These are phyloP conservation scores for Xiphophorus maculatus DNA, from an alignment of 2,113 vertebrate genomes.

Conservation along the genomic window DNA sequence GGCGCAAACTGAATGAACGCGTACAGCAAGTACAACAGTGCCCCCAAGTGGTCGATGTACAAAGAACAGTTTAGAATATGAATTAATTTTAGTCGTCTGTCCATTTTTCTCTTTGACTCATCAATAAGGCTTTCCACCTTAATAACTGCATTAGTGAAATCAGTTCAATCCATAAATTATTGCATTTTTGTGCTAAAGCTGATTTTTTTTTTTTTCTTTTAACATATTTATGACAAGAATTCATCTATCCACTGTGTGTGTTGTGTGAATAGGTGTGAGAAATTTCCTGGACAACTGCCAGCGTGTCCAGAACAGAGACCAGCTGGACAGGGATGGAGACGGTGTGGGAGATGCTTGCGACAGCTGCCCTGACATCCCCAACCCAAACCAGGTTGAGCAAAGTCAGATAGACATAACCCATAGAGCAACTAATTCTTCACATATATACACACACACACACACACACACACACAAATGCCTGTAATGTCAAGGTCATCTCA, in stretches of 20 bases:
- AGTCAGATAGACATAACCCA: neutral
- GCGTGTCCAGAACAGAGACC: conserved; percentile 87
- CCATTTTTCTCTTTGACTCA: neutral
- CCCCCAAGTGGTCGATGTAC: conserved; percentile 46
- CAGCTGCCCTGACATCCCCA: conserved; percentile 93
- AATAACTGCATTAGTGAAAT: neutral
- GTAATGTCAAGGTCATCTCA: neutral
- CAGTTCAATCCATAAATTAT: neutral
- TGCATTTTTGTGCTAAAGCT: neutral
- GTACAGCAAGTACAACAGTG: conserved; percentile 64
- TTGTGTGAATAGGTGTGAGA: conserved; percentile 83
- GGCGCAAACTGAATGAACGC: neutral
- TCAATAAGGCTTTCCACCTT: neutral
- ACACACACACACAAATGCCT: neutral
- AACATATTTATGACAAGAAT: neutral
- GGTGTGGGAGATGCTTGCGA: conserved; percentile 96
- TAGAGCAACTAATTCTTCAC: neutral
- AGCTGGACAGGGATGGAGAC: conserved; percentile 89
- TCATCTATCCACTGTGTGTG: neutral
- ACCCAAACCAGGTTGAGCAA: conserved; percentile 92
- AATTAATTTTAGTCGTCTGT: neutral
- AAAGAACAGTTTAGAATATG: neutral
- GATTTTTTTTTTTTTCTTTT: neutral
- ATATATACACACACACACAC: neutral
- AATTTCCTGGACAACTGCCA: conserved; percentile 98